Base-by-base conservation (phyloP, 2,888 invertebrate species). In the Imbricaverruca yamaguchii region DNA sequence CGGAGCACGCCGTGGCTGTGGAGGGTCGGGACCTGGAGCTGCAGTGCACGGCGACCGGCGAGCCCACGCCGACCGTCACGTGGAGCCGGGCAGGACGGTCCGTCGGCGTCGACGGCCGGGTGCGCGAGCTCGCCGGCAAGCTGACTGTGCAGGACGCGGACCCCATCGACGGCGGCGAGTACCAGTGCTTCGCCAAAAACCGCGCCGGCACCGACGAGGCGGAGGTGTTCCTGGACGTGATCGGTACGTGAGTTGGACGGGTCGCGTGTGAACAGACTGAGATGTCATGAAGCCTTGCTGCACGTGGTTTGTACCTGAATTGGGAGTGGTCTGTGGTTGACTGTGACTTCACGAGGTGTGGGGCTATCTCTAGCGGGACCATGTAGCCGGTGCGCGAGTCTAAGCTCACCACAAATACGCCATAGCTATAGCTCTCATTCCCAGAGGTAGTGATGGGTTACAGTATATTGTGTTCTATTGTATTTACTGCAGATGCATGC, bases 121-220 rank as follows among this genome's bases (percentile, higher is more conserved):
- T 69, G 25, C 69, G 53, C 69, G 69, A 39, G 15, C 39, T 39
- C 69, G 69, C 39, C 18, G 8, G 8, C 39, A 21, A 15, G 39
- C 69, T 69, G 15, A 69, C 69, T 4, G 53, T 69, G 18, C 18
- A 69, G 69, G n/a, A 18, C 39, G 80, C 81, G 15, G 80, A 81
- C 61, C 82, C 81, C 11, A 82, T 82, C 21, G 89, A 91, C 83
- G 87, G 89, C 7, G 89, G 90, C 0, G 87, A 87, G 1, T 92
- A 91, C 85, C 89, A 89, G 0, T 93, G 92, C 84, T 87, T 90
- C 2, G 91, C 90, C 0, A 87, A 88, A 53, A 92, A 92, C 86
- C 87, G 88, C 0, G 91, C 90, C 0, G 92, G 91, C 0, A 88
- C 89, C 0, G 88, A 88, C 1, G 87, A 89, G 79, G 88, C 90